Evolutionary conservation across 2,113 vertebrate genomes (phyloP).

Genomic region (Romanogobio albipinnatus): DNA sequence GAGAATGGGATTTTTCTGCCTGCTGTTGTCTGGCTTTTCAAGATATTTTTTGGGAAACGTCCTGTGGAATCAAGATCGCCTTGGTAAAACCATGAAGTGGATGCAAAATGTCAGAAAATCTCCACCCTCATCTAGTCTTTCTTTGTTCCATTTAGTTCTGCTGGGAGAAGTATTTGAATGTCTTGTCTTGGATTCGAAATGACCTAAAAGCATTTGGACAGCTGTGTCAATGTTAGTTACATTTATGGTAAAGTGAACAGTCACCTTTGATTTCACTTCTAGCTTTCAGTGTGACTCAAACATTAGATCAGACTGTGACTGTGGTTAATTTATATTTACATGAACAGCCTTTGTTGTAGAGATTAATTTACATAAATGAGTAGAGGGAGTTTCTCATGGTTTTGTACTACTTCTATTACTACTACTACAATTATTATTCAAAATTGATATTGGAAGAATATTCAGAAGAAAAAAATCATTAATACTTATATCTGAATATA

Average conservation of each 20-base stretch:
- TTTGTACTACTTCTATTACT: not conserved
- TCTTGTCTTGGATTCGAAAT: not conserved
- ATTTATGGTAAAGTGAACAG: constrained; percentile 8
- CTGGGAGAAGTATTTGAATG: not conserved
- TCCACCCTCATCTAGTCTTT: not conserved
- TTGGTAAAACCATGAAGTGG: not conserved
- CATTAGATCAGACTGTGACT: not conserved
- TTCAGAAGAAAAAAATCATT: not conserved
- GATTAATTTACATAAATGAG: not conserved
- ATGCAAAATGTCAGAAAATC: constrained; percentile 26
- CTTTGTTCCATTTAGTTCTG: not conserved
- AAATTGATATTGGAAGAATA: not conserved
- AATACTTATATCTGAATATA: no score
- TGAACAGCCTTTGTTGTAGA: not conserved
- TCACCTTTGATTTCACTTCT: constrained; percentile 6
- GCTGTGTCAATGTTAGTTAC: constrained; percentile 3
- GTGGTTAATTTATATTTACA: constrained; percentile 4
- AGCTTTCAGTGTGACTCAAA: not conserved
- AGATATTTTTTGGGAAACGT: not conserved
- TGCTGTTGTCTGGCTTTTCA: constrained; percentile 3
- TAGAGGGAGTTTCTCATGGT: not conserved
- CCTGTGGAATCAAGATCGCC: not conserved
- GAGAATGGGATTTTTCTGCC: not conserved
- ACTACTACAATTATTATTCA: not conserved
- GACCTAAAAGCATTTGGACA: constrained; percentile 17